Evolutionary conservation across 1,140 invertebrate genomes (phyloP), one percentile per base, ranked within the genome.

Genomic region (Anastrepha obliqua): DNA sequence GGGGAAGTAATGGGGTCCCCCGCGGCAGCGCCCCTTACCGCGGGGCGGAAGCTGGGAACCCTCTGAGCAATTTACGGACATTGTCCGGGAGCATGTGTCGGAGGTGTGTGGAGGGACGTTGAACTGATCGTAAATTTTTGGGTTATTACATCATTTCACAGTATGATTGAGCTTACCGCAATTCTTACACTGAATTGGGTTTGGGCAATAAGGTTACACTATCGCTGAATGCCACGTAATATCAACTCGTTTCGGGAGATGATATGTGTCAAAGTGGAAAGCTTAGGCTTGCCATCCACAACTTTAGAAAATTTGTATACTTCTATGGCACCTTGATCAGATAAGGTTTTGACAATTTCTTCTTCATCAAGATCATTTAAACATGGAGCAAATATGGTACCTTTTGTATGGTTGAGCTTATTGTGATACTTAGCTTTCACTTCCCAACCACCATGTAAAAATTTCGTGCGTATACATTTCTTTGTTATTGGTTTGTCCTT

Each of bases 311-410:
- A 81, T 81, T 2, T 81, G 2, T 42, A 81, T 42, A 47, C 74
- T 42, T 47, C 2, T 8, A 47, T 42, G 7, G 39, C 74, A 2
- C 74, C 74, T 81, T 81, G 74, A 29, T n/a, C n/a, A 17, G 15
- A 29, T 17, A 81, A 17, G 1, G 8, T 44, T 42, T 81, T 17
- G 1, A 81, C 29, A 29, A 81, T 81, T 42, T 81, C 74, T 42
- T 47, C 17, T 81, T 81, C 74, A 44, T n/a, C 6, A 47, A 81
- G n/a, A 47, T 81, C 42, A 44, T 81, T 81, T 4, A 81, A 81
- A 81, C 42, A 4, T 29, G 74, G 74, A 29, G 74, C 74, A 81
- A 20, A 47, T 44, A 81, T 44, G 29, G 74, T 81, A 47, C 74
- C 74, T 47, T 81, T 81, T 42, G 74, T 42, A 17, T n/a, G 17